Evolutionary conservation across 1,140 invertebrate genomes (phyloP).

Genomic region (Periplaneta americana): DNA sequence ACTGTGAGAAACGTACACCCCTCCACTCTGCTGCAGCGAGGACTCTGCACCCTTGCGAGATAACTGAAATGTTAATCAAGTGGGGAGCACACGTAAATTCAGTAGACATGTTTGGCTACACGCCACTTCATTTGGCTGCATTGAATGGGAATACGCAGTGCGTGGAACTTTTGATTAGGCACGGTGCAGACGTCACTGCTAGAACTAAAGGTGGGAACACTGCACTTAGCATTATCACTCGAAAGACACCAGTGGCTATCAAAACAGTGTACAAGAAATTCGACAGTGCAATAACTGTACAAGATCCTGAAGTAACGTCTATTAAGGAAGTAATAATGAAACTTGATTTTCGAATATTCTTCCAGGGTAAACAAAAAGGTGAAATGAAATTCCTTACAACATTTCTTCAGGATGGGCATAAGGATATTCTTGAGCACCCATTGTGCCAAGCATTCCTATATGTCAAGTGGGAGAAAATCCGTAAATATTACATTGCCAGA

Average conservation of each 20-base stretch:
- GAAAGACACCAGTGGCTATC: constrained; percentile 75
- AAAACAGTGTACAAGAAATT: constrained; percentile 69
- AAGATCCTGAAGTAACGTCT: constrained; percentile 69
- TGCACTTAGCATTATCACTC: constrained; percentile 71
- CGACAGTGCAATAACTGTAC: constrained; percentile 68
- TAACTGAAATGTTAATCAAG: constrained; percentile 64
- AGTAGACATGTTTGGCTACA: constrained; percentile 84
- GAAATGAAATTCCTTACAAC: constrained; percentile 78
- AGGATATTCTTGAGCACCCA: constrained; percentile 75
- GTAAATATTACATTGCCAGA: constrained; percentile 75
- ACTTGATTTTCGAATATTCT: constrained; percentile 69
- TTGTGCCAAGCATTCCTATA: constrained; percentile 76
- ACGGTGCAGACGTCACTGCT: constrained; percentile 79
- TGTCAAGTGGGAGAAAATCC: constrained; percentile 82
- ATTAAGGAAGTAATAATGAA: constrained; percentile 75
- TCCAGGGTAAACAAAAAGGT: constrained; percentile 70
- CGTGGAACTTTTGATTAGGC: constrained; percentile 73
- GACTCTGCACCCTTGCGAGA: constrained; percentile 65
- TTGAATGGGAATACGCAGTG: constrained; percentile 75
- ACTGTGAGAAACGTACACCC: constrained; percentile 69
- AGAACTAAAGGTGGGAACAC: constrained; percentile 77
- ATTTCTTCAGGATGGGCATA: constrained; percentile 76
- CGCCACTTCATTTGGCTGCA: constrained; percentile 81
- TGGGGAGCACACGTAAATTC: constrained; percentile 78
- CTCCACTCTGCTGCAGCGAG: constrained; percentile 73